Evolutionary conservation across 2,113 vertebrate species (phyloP).

Genomic region (Thamnophis sirtalis): DNA sequence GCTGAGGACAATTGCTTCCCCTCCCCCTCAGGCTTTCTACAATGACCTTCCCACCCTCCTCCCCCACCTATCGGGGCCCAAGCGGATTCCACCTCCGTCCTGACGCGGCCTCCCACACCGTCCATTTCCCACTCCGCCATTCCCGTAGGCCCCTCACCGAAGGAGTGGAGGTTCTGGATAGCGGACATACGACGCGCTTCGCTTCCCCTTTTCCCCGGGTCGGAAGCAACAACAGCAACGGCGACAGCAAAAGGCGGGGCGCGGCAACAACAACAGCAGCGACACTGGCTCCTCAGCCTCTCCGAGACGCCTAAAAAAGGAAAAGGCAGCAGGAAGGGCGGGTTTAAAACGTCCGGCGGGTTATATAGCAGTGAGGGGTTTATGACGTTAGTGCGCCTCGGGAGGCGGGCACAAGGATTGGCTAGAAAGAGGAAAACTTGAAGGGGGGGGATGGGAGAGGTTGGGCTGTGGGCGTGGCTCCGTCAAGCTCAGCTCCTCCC

Average conservation of each 20-base stretch:
- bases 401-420: constrained; percentile 17
- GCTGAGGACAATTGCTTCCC: not conserved
- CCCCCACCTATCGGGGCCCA: not conserved
- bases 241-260: constrained; percentile 37
- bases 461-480: not conserved
- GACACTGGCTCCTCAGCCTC: not conserved
- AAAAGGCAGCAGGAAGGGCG: constrained; percentile 57
- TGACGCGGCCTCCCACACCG: not conserved
- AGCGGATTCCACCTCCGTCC: not conserved
- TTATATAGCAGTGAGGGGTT: constrained; percentile 58
- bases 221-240: constrained; percentile 60
- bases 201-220: constrained; percentile 65
- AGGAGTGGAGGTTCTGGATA: constrained; percentile 97
- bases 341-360: constrained; percentile 39
- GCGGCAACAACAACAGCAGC: constrained; percentile 59
- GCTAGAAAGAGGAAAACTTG: not conserved
- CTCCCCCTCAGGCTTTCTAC: not conserved
- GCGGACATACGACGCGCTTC: constrained; percentile 96
- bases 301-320: not conserved
- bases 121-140: not conserved
- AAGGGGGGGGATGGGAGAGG: not conserved
- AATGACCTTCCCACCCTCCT: not conserved
- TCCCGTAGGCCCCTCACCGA: constrained; percentile 74
- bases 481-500: not conserved
- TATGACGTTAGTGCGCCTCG: constrained; percentile 63